Conservation (phyloP, 53 echinoderm and acorn worm genomes). For the Zoroaster sp. region DNA sequence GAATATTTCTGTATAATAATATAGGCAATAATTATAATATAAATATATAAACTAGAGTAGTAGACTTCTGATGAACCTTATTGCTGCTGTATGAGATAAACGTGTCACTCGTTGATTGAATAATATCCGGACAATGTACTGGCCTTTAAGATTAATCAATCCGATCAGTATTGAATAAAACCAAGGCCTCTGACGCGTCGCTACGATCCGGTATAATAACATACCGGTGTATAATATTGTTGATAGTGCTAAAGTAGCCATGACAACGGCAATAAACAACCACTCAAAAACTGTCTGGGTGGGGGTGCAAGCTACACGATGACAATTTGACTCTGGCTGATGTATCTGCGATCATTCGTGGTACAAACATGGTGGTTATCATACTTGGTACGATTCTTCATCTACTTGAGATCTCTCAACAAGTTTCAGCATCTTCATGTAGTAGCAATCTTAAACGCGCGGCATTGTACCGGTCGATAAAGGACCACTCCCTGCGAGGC, state of each 20-base stretch:
- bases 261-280: too few species aligned
- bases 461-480: too few species aligned
- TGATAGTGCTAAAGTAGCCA: too few species aligned
- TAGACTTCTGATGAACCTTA: too few species aligned
- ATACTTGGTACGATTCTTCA: not conserved
- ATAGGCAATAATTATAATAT: too few species aligned
- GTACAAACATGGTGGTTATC: not conserved
- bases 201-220: not conserved
- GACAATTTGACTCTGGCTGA: not conserved
- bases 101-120: too few species aligned
- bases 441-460: not conserved
- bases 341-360: not conserved
- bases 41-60: too few species aligned
- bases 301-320: not conserved
- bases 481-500: not conserved
- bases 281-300: too few species aligned
- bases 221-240: not conserved
- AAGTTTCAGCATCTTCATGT: not conserved
- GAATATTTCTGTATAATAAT: too few species aligned
- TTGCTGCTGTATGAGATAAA: too few species aligned
- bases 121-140: too few species aligned
- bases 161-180: not conserved
- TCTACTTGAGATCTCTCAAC: not conserved
- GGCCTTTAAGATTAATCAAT: too few species aligned
- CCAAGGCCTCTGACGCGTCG: not conserved